Conservation (phyloP, 2,113 vertebrate genomes). For the Ancistrus triradiatus region DNA sequence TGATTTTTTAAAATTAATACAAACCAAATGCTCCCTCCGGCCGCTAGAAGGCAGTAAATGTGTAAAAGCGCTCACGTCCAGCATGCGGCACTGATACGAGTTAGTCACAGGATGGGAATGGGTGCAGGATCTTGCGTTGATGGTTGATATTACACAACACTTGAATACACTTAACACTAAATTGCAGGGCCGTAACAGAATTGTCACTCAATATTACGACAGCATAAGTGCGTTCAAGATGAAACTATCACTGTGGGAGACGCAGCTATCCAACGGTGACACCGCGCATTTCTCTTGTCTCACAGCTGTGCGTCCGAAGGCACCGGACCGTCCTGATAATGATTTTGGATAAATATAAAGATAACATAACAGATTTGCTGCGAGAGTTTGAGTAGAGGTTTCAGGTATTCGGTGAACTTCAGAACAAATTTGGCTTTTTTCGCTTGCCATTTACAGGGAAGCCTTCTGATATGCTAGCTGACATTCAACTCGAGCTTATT, state of each 20-base stretch:
- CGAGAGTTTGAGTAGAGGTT: too few relatives aligned
- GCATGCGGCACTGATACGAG: too few relatives aligned
- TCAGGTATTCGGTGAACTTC: conserved; percentile 30
- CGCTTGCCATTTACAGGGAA: conserved; percentile 1
- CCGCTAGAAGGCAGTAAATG: too few relatives aligned
- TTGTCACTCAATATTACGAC: conserved; percentile 11
- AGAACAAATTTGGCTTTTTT: conserved; percentile 30
- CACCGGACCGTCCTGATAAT: not conserved
- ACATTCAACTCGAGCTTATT: conserved; percentile 3
- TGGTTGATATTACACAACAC: conserved; percentile 1
- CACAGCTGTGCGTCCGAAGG: not conserved
- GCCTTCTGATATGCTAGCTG: not conserved
- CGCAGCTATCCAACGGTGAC: conserved; percentile 7
- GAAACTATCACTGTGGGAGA: conserved; percentile 27
- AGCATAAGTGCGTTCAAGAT: conserved; percentile 9
- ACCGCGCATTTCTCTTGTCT: conserved; percentile 23
- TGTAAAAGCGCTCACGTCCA: too few relatives aligned
- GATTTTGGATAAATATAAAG: conserved; percentile 21
- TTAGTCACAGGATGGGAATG: too few relatives aligned
- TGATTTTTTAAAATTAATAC: too few relatives aligned
- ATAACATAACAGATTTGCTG: too few relatives aligned
- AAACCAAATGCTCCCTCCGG: too few relatives aligned
- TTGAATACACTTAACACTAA: conserved; percentile 3
- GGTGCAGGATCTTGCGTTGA: not conserved
- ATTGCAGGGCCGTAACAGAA: conserved; percentile 11